Base-by-base conservation (phyloP, 2,888 invertebrate species). In the Rotaria socialis region DNA sequence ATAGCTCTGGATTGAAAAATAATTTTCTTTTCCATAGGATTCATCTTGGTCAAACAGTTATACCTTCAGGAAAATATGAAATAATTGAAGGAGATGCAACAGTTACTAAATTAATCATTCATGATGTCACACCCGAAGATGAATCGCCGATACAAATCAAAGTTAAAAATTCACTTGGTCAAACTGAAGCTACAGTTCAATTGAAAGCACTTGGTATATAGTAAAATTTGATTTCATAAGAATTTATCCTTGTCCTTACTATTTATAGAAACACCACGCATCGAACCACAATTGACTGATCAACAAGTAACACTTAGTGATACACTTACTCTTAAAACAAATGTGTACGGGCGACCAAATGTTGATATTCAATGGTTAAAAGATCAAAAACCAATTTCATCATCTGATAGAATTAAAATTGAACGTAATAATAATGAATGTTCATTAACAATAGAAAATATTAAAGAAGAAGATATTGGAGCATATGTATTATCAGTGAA, bases 361-460 rank as follows among this genome's bases (percentile, higher is more conserved):
- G 85, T 85, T n/a, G 84, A 87, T 22, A 50, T 85, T 19, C 60
- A 60, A 43, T 87, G 87, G 87, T 84, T 86, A 27, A 86, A 86
- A 75, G 80, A 86, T 84, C 75, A 85, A 41, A 50, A 85, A 50
- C 50, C 74, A 43, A 56, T 86, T 41, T 22, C 67, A 27, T n/a
- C 52, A 80, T 80, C 80, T 14, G 86, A 86, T 58, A 52, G 85
- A 10, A 75, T 86, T 50, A 80, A 80, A 47, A 86, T 85, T n/a
- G 80, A 85, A 60, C 85, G 75, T 27, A 86, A 75, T 58, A 55
- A 85, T 74, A 75, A 86, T 52, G 60, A 84, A 75, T 86, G 85
- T 52, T 35, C 19, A 41, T 84, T 86, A 19, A 85, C 85, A 75
- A 80, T 86, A 35, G 56, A 55, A 58, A 85, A 86, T 52, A 41